Base-by-base conservation (phyloP, 1,140 invertebrate genomes). In the Spodoptera frugiperda region DNA sequence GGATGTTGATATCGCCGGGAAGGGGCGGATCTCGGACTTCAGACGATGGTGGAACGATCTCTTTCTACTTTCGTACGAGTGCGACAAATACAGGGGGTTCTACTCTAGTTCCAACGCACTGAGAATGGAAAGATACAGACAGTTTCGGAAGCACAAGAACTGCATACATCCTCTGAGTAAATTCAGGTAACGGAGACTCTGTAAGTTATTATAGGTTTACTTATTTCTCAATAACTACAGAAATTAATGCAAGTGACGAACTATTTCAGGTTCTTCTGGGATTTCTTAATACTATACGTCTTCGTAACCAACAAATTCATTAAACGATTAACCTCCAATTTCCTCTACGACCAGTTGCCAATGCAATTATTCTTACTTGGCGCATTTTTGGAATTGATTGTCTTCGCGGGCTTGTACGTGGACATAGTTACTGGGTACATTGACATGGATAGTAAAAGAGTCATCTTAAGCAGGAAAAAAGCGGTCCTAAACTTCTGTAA, bases 131-230 rank as follows among this genome's bases (percentile, higher is more conserved):
- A 82, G 87, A 53, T 67, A 74, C 2, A 80, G 57, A 12, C 85
- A 88, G 46, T 88, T 76, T 67, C 80, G 82, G 0, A 55, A 77
- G 8, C 80, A 82, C 46, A 68, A 70, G 14, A 65, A 59, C 21
- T 65, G 77, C 39, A 88, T 88, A 33, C 87, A 88, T 77, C 87
- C 87, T n/a, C 78, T 88, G 39, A 88, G 85, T 53, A 84, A 82
- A 75, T 88, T 87, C 53, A 84, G 81, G 87, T 83, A 77, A 54
- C 2, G 5, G 6, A 17, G 9, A 11, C 17, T 9, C 46, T 49
- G 9, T 3, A 49, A 2, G 2, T 49, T 2, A 14, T 51, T 51
- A 10, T 1, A n/a, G 14, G 4, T 14, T 14, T 51, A 51, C 12
- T n/a, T 15, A 11, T 19, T 19, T 21, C 17, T 19, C 2, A 19